Evolutionary conservation across 2,888 invertebrate species (phyloP), one percentile per base, ranked within the genome.

Genomic region (Polymixis lichenea): DNA sequence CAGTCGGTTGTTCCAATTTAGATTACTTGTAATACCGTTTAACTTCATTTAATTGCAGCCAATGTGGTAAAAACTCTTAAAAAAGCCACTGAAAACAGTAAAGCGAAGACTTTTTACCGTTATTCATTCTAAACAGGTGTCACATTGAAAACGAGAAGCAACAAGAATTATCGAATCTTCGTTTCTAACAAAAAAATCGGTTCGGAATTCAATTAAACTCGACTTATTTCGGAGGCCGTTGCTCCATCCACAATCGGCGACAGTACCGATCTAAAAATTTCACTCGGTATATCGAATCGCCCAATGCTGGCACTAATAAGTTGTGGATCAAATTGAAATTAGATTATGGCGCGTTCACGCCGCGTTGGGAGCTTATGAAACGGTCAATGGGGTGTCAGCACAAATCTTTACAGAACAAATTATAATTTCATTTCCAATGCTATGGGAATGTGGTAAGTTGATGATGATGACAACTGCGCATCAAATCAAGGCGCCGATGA

Each of bases 271-370:
- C 89, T 89, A 87, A 89, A 91, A 92, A 92, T 93, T 92, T 93
- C 93, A 93, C 93, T 92, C 79, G 78, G 87, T 93, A 93, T 92
- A 87, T 91, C 95, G 94, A 95, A 95, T 94, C 91, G 92, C 83
- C 93, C 90, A 94, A 93, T 93, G 90, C 90, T 90, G 89, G 88
- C 90, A 87, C 91, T 94, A 94, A 95, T 95, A 94, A 94, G 91
- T 91, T 91, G 90, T 92, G 91, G 92, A 93, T 91, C 92, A 93
- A 94, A 94, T 95, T 93, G 93, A 96, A 96, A 96, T 96, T 96
- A 94, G 94, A 96, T 96, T 96, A 96, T 91, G 85, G 90, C 87
- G 85, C 84, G 92, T 95, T 95, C 96, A 96, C 94, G 96, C 91
- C 89, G 91, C 85, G 90, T 95, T 95, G 90, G 87, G 90, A 93